A percentile compares a stretch with the other conserved stretches of the same genome.
Evolutionary conservation across 2,797 vertebrate species (phyloP).

Genomic region (Microchirus variegatus): DNA sequence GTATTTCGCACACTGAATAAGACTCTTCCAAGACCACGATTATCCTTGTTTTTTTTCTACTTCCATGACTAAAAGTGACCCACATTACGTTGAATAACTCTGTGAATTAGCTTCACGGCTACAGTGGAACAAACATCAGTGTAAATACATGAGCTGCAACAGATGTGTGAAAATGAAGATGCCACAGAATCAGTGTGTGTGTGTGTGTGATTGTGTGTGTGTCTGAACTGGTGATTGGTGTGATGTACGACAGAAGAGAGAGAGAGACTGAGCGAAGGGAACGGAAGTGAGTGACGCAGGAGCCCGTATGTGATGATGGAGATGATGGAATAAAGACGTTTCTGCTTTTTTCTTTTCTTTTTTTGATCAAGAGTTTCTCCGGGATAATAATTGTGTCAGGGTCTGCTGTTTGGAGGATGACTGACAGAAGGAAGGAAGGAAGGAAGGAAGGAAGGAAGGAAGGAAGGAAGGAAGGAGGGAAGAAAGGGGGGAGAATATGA

Average conservation of each 20-base stretch:
- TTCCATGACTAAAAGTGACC: slow-evolving; percentile 22
- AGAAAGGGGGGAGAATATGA: slow-evolving; percentile 73
- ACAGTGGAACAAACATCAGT: no score
- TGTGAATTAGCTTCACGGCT: slow-evolving; percentile 58
- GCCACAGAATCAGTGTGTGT: no score
- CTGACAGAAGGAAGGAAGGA: no score
- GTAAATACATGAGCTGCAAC: no score
- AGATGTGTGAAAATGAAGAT: no score
- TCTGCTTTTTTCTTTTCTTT: no score
- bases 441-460: no score
- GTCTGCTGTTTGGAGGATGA: slow-evolving; percentile 75
- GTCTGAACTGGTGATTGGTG: slow-evolving; percentile 64
- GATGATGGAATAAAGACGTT: slow-evolving; percentile 70
- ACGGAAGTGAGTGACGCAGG: slow-evolving; percentile 41
- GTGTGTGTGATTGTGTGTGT: no score
- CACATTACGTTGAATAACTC: slow-evolving; percentile 32
- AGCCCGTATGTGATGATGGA: slow-evolving; percentile 28
- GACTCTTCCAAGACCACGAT: background rate
- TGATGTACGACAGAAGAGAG: slow-evolving; percentile 46
- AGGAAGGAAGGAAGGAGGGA: no score
- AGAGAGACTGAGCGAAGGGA: slow-evolving; percentile 37
- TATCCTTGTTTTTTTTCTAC: slow-evolving; percentile 1
- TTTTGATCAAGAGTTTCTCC: slow-evolving; percentile 78
- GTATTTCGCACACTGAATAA: no score
- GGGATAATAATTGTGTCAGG: slow-evolving; percentile 84